A percentile compares a stretch with the other conserved stretches of the same genome.
Conservation (phyloP, 2,113 vertebrate genomes). For the Puntigrus tetrazona region DNA sequence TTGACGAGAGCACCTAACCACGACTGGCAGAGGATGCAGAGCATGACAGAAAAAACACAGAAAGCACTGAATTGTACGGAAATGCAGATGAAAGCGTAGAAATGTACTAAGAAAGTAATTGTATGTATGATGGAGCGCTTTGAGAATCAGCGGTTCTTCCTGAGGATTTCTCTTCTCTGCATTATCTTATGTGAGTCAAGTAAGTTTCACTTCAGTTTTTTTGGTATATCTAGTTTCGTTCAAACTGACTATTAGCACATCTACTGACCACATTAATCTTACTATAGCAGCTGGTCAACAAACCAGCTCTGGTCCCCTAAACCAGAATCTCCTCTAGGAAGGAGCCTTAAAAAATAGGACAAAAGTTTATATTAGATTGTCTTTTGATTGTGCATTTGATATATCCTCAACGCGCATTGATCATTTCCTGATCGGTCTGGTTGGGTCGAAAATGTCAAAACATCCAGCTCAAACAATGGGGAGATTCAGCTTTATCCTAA, state of each 20-base stretch:
- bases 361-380: neutral
- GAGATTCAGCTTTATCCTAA: neutral
- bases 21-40: neutral
- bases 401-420: neutral
- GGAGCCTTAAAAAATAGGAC: too few species aligned
- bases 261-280: neutral
- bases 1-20: neutral
- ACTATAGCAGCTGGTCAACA: neutral
- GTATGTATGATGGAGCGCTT: constrained; percentile 62
- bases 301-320: neutral
- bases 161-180: constrained; percentile 59
- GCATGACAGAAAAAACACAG: neutral
- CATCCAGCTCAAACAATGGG: neutral
- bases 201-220: constrained; percentile 54
- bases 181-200: constrained; percentile 67
- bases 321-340: neutral
- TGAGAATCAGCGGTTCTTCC: constrained; percentile 61
- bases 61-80: neutral
- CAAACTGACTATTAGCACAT: neutral
- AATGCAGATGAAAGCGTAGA: neutral
- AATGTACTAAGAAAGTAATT: neutral
- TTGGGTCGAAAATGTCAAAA: too few species aligned
- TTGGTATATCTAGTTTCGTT: neutral
- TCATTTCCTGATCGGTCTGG: too few species aligned
- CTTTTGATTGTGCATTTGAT: neutral